phyloP scores from a whole-genome alignment of 2,113 vertebrate species.

The Platysternon megacephalum region DNA sequence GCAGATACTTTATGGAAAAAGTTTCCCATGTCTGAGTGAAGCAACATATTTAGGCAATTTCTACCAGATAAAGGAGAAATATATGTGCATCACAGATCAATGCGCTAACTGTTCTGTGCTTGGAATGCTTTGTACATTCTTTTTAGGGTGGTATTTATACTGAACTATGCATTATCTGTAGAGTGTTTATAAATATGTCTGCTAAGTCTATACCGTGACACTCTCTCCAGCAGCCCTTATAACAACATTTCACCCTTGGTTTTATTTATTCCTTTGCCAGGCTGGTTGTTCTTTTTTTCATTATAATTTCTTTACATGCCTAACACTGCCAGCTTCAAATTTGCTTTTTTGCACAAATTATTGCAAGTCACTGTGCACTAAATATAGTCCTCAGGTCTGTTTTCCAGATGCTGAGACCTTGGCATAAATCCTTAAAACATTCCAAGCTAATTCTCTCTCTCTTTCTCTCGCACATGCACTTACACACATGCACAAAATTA shows the following conservation, averaged over 20 bases:
- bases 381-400: slow-evolving; percentile 82
- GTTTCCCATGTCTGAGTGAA: slow-evolving; percentile 39
- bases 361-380: slow-evolving; percentile 86
- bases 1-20: slow-evolving; percentile 14
- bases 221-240: slow-evolving; percentile 37
- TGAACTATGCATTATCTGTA: slow-evolving; percentile 64
- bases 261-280: slow-evolving; percentile 38
- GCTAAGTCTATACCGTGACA: slow-evolving; percentile 57
- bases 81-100: slow-evolving; percentile 45
- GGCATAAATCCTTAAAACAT: slow-evolving; percentile 70
- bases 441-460: slow-evolving; percentile 72
- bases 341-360: slow-evolving; percentile 62
- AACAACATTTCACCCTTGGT: slow-evolving; percentile 42
- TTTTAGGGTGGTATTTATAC: slow-evolving; percentile 56
- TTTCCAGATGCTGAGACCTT: slow-evolving; percentile 80
- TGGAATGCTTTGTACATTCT: slow-evolving; percentile 54
- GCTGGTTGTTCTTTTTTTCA: slow-evolving; percentile 48
- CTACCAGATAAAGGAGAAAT: slow-evolving; percentile 33
- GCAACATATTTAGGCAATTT: slow-evolving; percentile 44
- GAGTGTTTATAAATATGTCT: slow-evolving; percentile 73
- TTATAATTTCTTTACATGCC: slow-evolving; percentile 69
- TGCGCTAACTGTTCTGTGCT: slow-evolving; percentile 38
- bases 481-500: slow-evolving; percentile 24
- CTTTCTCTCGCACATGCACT: not conserved
- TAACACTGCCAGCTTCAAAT: slow-evolving; percentile 59